Base-by-base conservation (phyloP, 1,140 invertebrate genomes). In the Zaprionus ghesquierei region DNA sequence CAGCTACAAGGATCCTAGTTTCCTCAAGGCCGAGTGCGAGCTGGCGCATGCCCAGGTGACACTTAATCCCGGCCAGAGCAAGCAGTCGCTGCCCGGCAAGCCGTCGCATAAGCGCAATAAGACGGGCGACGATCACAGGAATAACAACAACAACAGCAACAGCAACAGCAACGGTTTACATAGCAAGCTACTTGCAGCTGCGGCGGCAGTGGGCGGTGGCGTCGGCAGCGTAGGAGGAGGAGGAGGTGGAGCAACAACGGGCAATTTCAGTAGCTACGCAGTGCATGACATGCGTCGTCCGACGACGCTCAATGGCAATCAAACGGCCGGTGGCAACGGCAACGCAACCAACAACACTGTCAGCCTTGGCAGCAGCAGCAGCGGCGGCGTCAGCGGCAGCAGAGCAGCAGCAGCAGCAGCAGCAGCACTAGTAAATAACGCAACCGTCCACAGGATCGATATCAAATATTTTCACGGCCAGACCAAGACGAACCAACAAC, bases 41-140 rank as follows among this genome's bases (percentile, higher is more conserved):
- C 56, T 92, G 74, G 91, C 91, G n/a, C 85, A 89, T 54, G 78
- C 90, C n/a, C 91, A 91, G 76, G 79, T 92, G 65, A 69, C 76
- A 10, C 12, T 22, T 13, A 60, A 60, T 6, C 18, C 51, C 51
- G 10, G 62, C 8, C 49, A 51, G 5, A 51, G 23, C 15, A 75
- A 59, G 23, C 46, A 20, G 23, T 20, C 29, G 23, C 65, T 25
- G 50, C 41, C 61, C n/a, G 38, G 23, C 41, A 41, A 63, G 53
- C n/a, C 66, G 54, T 15, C 66, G 54, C n/a, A 41, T 51, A 62
- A 35, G 46, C 79, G 79, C 44, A 70, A 49, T 23, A 63, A 72
- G 15, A 49, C 65, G 1, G 50, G 69, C 25, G 79, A 87, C 44
- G 79, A 81, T 49, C 41, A 63, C 29, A 79, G 64, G n/a, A 89